Evolutionary conservation across 1,140 invertebrate species (phyloP), one percentile per base, ranked within the genome.

Genomic region (Helicoverpa armigera): DNA sequence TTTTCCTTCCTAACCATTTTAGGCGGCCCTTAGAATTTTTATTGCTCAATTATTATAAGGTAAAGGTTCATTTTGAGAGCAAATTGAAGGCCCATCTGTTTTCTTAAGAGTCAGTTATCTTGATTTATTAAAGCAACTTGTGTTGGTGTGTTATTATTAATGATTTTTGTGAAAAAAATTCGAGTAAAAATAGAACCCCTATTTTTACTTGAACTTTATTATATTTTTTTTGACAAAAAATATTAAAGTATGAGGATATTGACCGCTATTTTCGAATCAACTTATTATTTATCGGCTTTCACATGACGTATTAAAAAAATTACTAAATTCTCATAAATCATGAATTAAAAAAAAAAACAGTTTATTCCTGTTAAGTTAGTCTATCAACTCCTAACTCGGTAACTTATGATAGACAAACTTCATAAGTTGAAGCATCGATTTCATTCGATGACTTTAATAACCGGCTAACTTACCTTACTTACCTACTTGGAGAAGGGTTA

Each of bases 1-100:
- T 51, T 72, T 60, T 35, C 35, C 16, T 51, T 63, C 13, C 7
- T 29, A 78, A 78, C 50, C 75, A 69, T 51, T 60, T 31, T 51
- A 76, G 56, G 43, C 18, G 29, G 43, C 5, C 48, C 43, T 31
- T 76, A 61, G 73, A 63, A 76, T 63, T 76, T 76, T 63, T 76
- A 75, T 75, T 76, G 48, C 48, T 76, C 58, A 76, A 51, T 76
- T 53, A 63, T 76, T 67, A 67, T 50, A 53, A 76, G 58, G 13
- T 50, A 76, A 63, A 63, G 58, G 43, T 76, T 63, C 72, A 43
- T 74, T 18, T 12, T 48, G 18, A 31, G 58, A 70, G 23, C 67
- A 70, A 70, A 70, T 43, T 31, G 50, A 31, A 76, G 43, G 23
- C 56, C 72, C 72, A 58, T 74, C 35, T 74, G 72, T 74, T 74